Conservation (phyloP, 2,797 vertebrate genomes). For the Holocentrus rufus region DNA sequence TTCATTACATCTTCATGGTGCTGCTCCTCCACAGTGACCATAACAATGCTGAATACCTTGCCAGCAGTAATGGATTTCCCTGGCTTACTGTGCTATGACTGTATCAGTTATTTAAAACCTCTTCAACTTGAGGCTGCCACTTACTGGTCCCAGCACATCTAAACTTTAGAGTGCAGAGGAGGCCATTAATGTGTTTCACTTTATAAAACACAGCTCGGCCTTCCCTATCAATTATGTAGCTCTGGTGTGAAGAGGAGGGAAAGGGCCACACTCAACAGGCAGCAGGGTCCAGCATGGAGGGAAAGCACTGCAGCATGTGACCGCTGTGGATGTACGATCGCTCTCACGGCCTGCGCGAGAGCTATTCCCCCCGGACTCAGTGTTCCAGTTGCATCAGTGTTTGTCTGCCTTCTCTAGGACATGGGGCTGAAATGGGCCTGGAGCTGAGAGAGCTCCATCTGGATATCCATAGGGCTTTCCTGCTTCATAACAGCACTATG, state of each 20-base stretch:
- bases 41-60: slow-evolving; percentile 35
- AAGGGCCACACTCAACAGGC: slow-evolving; percentile 63
- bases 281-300: slow-evolving; percentile 40
- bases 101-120: slow-evolving; percentile 66
- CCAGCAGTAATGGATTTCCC: slow-evolving; percentile 59
- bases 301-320: slow-evolving; percentile 71
- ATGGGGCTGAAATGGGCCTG: slow-evolving; percentile 65
- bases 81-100: slow-evolving; percentile 41
- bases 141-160: slow-evolving; percentile 54
- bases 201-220: slow-evolving; percentile 72
- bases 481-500: slow-evolving; percentile 45
- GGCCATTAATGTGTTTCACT: slow-evolving; percentile 71
- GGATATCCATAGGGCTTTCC: slow-evolving; percentile 64
- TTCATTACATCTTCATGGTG: neutral
- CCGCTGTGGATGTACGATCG: slow-evolving; percentile 63
- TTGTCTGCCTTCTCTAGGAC: slow-evolving; percentile 70
- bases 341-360: slow-evolving; percentile 73
- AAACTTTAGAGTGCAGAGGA: slow-evolving; percentile 57
- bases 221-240: slow-evolving; percentile 77
- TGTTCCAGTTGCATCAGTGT: slow-evolving; percentile 79
- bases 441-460: slow-evolving; percentile 67
- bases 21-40: neutral
- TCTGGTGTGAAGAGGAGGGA: slow-evolving; percentile 60
- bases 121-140: slow-evolving; percentile 49
- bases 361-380: slow-evolving; percentile 72